Base-by-base conservation (phyloP, 2,888 invertebrate genomes). In the Myathropa florea region DNA sequence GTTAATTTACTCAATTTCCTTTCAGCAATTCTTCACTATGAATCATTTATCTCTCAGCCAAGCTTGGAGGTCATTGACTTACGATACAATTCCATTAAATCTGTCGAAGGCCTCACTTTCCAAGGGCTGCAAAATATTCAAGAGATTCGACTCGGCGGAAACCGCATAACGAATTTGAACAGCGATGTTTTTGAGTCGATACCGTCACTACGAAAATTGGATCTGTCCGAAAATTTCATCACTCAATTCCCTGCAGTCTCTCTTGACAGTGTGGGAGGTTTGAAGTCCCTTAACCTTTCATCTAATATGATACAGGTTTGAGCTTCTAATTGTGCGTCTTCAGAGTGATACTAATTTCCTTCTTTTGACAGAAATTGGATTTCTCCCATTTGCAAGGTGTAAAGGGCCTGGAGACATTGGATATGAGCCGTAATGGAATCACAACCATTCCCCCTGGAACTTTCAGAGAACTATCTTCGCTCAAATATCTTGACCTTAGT, bases 171-270 rank as follows among this genome's bases (percentile, higher is more conserved):
- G 9, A 95, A 95, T 89, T 95, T 98, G 90, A 97, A 97, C 92
- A 97, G 97, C 91, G 97, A 97, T 90, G 96, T 97, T 71, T 97
- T 97, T 67, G 91, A 92, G 93, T 95, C 97, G 72, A 95, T 96
- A 4, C 94, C 95, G 78, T 95, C 95, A 89, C 93, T 98, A 84
- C 95, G 96, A 89, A 95, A 95, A 89, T 93, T 98, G 88, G 97
- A 98, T 91, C 93, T 98, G 28, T 97, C 97, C 0, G 95, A 96
- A 90, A 98, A 98, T 93, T 97, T 97, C 91, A 95, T 98, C 75
- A 94, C 94, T 1, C 96, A 96, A 91, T 96, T 97, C 90, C 97
- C 97, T 3, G 95, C 95, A 0, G 95, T 96, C 10, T 96, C 97
- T 0, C 91, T 97, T 60, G 95, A 96, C 90, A 94, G 95, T 30